phyloP scores from a whole-genome alignment of 2,888 invertebrate genomes.

The Pseudococcus jackbeardsleyi region DNA sequence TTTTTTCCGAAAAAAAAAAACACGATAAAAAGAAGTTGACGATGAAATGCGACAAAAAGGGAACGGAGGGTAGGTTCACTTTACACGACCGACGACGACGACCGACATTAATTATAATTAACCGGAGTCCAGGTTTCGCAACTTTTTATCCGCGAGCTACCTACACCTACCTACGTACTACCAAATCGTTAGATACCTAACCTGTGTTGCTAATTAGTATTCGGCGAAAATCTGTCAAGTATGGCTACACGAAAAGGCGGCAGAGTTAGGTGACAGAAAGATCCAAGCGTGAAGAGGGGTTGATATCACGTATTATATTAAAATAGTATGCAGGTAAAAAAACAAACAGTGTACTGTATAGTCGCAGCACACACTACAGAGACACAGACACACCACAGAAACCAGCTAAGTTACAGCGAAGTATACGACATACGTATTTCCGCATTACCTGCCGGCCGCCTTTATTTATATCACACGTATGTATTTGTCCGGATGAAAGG shows the following conservation, averaged over 20 bases:
- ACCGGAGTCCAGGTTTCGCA: constrained; percentile 16
- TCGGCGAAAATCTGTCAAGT: constrained; percentile 36
- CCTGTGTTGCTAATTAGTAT: constrained; percentile 17
- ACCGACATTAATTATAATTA: constrained; percentile 50
- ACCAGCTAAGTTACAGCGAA: no score
- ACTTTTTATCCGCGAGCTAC: constrained; percentile 7
- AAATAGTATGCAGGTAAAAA: background rate
- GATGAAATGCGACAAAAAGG: background rate
- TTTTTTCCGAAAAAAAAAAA: background rate
- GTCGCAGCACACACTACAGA: no score
- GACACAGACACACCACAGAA: no score
- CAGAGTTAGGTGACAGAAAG: background rate
- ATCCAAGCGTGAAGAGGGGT: background rate
- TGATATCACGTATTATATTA: constrained; percentile 39
- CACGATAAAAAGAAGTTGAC: background rate
- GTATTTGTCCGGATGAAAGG: background rate
- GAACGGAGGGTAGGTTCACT: background rate
- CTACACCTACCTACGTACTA: background rate
- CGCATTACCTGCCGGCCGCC: background rate
- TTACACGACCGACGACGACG: background rate
- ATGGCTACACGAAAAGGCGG: background rate
- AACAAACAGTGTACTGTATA: no score
- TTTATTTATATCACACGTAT: no score
- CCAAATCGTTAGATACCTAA: no score
- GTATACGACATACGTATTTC: background rate